Evolutionary conservation across 2,113 vertebrate genomes (phyloP).

Genomic region (Oenanthe melanoleuca): DNA sequence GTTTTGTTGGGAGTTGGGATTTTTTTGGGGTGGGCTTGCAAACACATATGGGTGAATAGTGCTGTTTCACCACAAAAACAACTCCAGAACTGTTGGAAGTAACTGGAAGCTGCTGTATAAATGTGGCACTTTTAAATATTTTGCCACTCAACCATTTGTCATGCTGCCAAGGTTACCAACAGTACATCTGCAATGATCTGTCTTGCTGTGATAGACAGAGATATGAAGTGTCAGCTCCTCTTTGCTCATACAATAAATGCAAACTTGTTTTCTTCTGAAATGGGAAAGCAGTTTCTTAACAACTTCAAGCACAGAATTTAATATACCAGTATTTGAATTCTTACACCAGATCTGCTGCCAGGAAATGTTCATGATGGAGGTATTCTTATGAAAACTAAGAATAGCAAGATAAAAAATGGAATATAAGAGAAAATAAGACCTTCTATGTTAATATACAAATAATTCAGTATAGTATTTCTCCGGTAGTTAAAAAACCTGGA

Average conservation of each 20-base stretch:
- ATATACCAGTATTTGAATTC: constrained; percentile 48
- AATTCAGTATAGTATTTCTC: not conserved
- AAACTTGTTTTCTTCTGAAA: constrained; percentile 27
- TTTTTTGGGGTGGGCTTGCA: not conserved
- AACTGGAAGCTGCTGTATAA: not conserved
- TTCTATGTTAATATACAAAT: not conserved
- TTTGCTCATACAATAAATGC: not conserved
- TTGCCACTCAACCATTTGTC: not conserved
- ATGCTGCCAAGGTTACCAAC: not conserved
- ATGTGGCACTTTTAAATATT: not conserved
- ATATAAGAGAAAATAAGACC: not conserved
- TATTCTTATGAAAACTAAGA: constrained; percentile 33
- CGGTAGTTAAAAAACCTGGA: not conserved
- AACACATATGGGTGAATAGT: not conserved
- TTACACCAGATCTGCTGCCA: not conserved
- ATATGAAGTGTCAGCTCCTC: not conserved
- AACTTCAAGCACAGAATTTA: constrained; percentile 21
- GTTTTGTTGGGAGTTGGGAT: not conserved
- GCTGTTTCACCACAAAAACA: not conserved
- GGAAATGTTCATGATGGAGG: constrained; percentile 20
- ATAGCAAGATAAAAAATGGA: constrained; percentile 26
- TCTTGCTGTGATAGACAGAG: not conserved
- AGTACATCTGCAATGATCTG: not conserved
- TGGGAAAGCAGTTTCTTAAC: constrained; percentile 26
- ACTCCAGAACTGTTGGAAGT: not conserved